Evolutionary conservation across 1,140 invertebrate genomes (phyloP).

Genomic region (Heliconius melpomene): DNA sequence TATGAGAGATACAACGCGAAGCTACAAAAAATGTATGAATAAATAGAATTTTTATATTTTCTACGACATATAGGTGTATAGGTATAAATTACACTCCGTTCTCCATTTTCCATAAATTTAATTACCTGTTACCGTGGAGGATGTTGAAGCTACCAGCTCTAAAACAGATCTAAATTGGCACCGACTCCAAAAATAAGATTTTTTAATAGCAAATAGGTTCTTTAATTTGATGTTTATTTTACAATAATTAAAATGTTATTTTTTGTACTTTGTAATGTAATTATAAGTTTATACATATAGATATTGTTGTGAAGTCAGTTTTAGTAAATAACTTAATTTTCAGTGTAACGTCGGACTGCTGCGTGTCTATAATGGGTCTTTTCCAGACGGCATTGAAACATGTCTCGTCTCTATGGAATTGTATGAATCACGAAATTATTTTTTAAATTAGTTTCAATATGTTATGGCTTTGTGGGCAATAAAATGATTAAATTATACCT

Average conservation of each 20-base stretch:
- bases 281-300: too few species aligned
- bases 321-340: not conserved
- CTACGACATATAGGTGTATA: accelerated
- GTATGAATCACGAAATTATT: not conserved
- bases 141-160: too few species aligned
- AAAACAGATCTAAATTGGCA: too few species aligned
- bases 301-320: not conserved
- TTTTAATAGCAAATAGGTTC: too few species aligned
- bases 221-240: too few species aligned
- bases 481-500: not conserved
- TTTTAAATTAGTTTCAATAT: not conserved
- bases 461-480: not conserved
- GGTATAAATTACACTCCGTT: not conserved
- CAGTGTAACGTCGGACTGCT: not conserved
- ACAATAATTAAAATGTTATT: too few species aligned
- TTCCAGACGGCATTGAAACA: slow-evolving; percentile 7
- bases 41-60: not conserved
- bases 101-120: too few species aligned
- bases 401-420: slow-evolving; percentile 1
- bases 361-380: not conserved
- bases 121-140: too few species aligned
- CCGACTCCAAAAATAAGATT: too few species aligned
- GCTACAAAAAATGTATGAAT: too few species aligned
- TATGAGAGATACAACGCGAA: too few species aligned
- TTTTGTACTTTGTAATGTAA: too few species aligned